Conservation (phyloP, 2,797 vertebrate genomes). For the Babyrousa celebensis region DNA sequence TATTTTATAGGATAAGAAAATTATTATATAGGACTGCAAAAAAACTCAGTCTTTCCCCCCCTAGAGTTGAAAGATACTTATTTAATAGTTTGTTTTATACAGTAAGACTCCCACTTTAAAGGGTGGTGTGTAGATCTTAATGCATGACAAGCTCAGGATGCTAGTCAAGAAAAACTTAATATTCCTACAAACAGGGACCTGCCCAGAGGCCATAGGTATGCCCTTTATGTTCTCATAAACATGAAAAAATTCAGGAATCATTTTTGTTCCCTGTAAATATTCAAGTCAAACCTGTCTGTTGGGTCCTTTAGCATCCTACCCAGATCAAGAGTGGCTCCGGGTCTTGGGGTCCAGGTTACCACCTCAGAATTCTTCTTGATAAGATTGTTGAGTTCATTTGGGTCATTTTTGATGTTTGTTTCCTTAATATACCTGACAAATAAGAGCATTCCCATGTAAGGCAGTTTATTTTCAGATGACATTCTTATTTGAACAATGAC, state of each 20-base stretch:
- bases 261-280: background rate
- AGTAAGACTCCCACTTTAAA: background rate
- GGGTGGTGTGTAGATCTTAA: background rate
- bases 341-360: constrained; percentile 92
- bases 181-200: background rate
- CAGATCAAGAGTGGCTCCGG: constrained; percentile 92
- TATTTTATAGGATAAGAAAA: background rate
- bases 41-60: background rate
- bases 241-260: background rate
- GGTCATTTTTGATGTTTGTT: constrained; percentile 92
- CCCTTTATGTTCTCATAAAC: background rate
- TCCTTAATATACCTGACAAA: constrained; percentile 92
- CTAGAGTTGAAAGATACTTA: background rate
- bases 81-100: background rate
- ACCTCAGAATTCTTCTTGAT: constrained; percentile 89
- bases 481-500: background rate
- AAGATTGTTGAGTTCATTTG: constrained; percentile 90
- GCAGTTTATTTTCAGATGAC: background rate
- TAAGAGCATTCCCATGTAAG: background rate
- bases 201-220: background rate
- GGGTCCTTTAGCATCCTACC: constrained; percentile 89
- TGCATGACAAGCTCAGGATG: background rate
- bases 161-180: background rate
- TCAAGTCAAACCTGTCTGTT: constrained; percentile 87
- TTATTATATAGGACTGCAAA: background rate